These are phyloP conservation scores for Steinernema feltiae DNA, from an alignment of 1,140 invertebrate species.

Conservation along the genomic window DNA sequence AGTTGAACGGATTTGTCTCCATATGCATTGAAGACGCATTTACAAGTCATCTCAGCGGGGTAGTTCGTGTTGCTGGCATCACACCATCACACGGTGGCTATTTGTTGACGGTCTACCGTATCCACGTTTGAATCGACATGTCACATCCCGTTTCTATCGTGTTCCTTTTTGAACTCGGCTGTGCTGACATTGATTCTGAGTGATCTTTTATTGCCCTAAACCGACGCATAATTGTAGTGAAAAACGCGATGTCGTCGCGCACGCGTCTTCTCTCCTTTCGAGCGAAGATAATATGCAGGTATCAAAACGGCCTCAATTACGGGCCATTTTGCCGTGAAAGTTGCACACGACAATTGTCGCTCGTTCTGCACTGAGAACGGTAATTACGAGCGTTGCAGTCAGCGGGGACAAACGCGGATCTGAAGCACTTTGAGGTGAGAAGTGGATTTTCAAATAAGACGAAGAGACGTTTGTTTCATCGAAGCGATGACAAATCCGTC, in stretches of 20 bases:
- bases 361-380: background rate
- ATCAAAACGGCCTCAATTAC: background rate
- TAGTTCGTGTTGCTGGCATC: too few species aligned
- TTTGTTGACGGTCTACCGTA: background rate
- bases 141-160: background rate
- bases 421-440: background rate
- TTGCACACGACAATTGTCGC: background rate
- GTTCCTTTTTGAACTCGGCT: background rate
- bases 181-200: background rate
- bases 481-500: background rate
- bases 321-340: conserved; percentile 6
- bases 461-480: background rate
- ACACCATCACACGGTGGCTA: too few species aligned
- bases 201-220: conserved; percentile 15
- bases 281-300: background rate
- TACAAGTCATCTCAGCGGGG: too few species aligned
- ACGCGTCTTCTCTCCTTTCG: conserved; percentile 5
- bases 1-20: too few species aligned
- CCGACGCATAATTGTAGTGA: conserved; percentile 5
- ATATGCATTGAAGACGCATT: too few species aligned
- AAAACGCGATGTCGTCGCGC: conserved; percentile 7
- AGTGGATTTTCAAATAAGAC: background rate
- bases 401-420: background rate
- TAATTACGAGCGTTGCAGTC: background rate
- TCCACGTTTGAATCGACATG: background rate